Conservation (phyloP, 92 coral and sea anemone species). For the Porites divaricata region DNA sequence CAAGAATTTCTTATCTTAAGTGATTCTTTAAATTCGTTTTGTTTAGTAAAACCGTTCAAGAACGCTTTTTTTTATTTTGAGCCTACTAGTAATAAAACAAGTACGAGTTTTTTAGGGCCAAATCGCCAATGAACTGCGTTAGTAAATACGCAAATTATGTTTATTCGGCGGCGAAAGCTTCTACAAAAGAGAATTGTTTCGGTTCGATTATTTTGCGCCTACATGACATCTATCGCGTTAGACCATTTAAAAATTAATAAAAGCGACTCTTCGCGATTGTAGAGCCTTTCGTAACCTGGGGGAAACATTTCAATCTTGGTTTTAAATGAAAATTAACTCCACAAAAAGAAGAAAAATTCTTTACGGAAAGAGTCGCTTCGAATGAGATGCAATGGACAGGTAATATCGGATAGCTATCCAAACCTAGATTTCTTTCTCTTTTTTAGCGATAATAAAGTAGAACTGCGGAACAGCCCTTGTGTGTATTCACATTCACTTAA, state of each 20-base stretch:
- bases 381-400: neutral
- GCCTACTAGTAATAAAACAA: conserved; percentile 10
- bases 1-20: conserved; percentile 26
- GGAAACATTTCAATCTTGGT: neutral
- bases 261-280: neutral
- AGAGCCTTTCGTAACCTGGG: neutral
- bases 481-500: too few species aligned
- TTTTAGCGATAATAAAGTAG: neutral
- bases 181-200: conserved; percentile 20
- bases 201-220: conserved; percentile 17
- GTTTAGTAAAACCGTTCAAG: neutral
- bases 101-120: neutral
- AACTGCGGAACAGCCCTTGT: neutral
- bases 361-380: neutral
- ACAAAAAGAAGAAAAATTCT: neutral
- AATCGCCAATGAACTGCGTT: conserved; percentile 1
- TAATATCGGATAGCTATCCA: neutral
- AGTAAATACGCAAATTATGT: neutral
- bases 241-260: conserved; percentile 22
- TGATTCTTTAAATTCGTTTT: conserved; percentile 13
- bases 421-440: conserved; percentile 8
- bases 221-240: neutral
- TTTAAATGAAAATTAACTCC: neutral
- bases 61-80: neutral
- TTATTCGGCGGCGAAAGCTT: conserved; percentile 8